Evolutionary conservation across 2,797 vertebrate genomes (phyloP).

Genomic region (Botia almorhae): DNA sequence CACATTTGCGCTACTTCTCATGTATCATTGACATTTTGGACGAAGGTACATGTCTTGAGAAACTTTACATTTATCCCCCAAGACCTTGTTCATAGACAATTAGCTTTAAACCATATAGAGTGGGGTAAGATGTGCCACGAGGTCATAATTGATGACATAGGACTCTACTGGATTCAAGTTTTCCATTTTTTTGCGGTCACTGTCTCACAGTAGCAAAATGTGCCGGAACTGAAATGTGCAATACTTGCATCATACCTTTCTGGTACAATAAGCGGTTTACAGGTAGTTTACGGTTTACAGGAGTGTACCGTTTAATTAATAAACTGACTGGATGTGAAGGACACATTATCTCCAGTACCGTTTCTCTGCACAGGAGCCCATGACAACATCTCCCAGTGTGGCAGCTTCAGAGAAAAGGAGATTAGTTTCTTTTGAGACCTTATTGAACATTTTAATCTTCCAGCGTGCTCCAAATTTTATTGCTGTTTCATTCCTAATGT

Average conservation of each 20-base stretch:
- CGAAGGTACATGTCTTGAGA: conserved; percentile 48
- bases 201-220: not conserved
- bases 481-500: conserved; percentile 55
- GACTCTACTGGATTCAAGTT: too few species aligned
- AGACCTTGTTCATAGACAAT: conserved; percentile 26
- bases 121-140: not conserved
- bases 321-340: conserved; percentile 22
- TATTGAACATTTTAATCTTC: conserved; percentile 53
- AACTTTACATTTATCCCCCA: conserved; percentile 31
- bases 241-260: too few species aligned
- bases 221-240: not conserved
- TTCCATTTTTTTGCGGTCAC: not conserved
- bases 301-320: conserved; percentile 3
- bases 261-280: conserved; percentile 6
- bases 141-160: too few species aligned
- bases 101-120: not conserved
- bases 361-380: conserved; percentile 39
- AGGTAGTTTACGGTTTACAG: conserved; percentile 2
- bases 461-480: conserved; percentile 45
- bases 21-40: conserved; percentile 58
- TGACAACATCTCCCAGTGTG: conserved; percentile 38
- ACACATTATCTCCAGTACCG: conserved; percentile 33
- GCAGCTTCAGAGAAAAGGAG: conserved; percentile 44
- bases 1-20: conserved; percentile 42
- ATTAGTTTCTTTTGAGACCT: conserved; percentile 56